These are phyloP conservation scores for Tragelaphus strepsiceros DNA, from an alignment of 2,113 vertebrate genomes.

Conservation along the genomic window DNA sequence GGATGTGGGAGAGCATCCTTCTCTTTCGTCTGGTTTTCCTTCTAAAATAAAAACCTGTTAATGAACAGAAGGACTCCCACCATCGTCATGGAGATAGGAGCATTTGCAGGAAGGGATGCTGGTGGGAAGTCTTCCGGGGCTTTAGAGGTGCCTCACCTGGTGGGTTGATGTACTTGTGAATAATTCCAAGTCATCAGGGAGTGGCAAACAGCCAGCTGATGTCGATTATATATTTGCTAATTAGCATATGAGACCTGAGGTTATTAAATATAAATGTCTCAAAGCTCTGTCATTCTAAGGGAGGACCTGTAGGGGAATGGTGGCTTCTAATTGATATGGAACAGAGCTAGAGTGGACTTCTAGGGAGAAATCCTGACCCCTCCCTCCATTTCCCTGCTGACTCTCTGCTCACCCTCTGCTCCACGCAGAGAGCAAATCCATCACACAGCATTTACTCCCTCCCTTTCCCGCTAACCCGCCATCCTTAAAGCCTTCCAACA, in stretches of 20 bases:
- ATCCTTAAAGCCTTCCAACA: background rate
- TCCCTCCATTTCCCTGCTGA: background rate
- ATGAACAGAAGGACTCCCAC: background rate
- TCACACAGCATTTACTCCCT: rapidly evolving
- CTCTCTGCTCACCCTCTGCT: background rate
- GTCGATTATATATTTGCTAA: background rate
- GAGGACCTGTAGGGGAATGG: background rate
- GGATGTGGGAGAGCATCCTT: background rate
- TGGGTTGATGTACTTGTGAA: background rate
- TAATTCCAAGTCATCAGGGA: background rate
- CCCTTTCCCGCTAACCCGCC: rapidly evolving
- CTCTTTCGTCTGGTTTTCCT: background rate
- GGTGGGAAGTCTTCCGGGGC: background rate
- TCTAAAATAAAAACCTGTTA: background rate
- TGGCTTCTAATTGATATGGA: background rate
- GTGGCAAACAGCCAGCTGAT: background rate
- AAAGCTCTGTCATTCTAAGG: background rate
- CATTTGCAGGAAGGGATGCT: background rate
- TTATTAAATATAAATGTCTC: constrained; percentile 35
- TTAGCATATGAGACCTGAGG: background rate
- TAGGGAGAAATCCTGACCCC: background rate
- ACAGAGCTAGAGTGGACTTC: background rate
- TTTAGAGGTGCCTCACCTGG: background rate
- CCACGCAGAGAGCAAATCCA: background rate
- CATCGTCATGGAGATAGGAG: background rate